phyloP scores from a whole-genome alignment of 2,888 invertebrate genomes.

The Drosophila atroscutellata region DNA sequence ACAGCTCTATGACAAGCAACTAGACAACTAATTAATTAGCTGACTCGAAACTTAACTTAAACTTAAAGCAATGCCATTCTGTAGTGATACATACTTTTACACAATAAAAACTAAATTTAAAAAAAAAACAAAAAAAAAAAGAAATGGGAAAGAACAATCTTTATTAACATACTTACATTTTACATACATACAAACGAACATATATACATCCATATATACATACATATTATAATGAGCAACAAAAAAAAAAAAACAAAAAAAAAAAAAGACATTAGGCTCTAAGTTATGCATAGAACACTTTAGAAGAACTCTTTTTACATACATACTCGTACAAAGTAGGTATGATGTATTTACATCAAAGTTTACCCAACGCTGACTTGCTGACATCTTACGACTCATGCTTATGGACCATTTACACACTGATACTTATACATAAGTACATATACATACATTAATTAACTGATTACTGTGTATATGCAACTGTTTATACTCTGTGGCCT shows the following conservation, averaged over 20 bases:
- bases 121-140: background rate
- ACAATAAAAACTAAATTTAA: conserved; percentile 13
- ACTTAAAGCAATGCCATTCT: conserved; percentile 84
- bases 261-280: conserved; percentile 47
- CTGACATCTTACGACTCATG: conserved; percentile 62
- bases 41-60: conserved; percentile 40
- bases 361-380: conserved; percentile 52
- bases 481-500: conserved; percentile 82
- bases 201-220: conserved; percentile 23
- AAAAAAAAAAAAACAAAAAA: conserved; percentile 13
- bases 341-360: conserved; percentile 17
- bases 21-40: conserved; percentile 43
- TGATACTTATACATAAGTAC: conserved; percentile 40
- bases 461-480: conserved; percentile 39
- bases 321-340: background rate
- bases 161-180: conserved; percentile 35
- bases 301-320: conserved; percentile 42
- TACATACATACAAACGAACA: conserved; percentile 31
- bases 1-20: conserved; percentile 58
- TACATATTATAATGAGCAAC: conserved; percentile 10
- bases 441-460: conserved; percentile 39
- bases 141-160: conserved; percentile 18
- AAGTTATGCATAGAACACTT: conserved; percentile 38
- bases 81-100: conserved; percentile 78
- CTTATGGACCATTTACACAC: conserved; percentile 73